A percentile compares a stretch with the other conserved stretches of the same genome.
phyloP scores from a whole-genome alignment of 2,888 invertebrate genomes.

The Neocrepidodera transversa region DNA sequence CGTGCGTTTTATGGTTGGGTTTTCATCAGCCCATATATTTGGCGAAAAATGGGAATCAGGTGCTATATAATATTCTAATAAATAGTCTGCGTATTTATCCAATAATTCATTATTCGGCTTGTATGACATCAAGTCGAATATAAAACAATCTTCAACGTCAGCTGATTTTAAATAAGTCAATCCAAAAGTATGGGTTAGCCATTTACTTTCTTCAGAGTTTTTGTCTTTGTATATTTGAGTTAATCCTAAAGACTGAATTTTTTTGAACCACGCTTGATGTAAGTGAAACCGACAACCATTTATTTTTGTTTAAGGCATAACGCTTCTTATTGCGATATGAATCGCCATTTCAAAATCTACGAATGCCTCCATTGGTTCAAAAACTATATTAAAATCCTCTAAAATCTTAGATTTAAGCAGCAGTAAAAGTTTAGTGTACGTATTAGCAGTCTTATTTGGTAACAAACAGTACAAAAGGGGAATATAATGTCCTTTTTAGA shows the following conservation, averaged over 20 bases:
- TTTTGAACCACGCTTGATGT: conserved; percentile 27
- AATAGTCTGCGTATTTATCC: not conserved
- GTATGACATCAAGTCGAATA: conserved; percentile 20
- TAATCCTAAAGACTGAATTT: conserved; percentile 20
- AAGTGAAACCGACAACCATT: conserved; percentile 27
- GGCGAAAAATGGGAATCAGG: too few relatives aligned
- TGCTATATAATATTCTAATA: too few relatives aligned
- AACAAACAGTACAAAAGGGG: not conserved
- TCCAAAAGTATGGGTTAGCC: conserved; percentile 24
- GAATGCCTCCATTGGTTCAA: not conserved
- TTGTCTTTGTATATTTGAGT: conserved; percentile 9
- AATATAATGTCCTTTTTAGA: not conserved
- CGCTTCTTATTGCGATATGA: not conserved
- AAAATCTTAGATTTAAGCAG: not conserved
- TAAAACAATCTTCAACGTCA: conserved; percentile 27
- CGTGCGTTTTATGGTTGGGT: too few relatives aligned
- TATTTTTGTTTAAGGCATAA: not conserved
- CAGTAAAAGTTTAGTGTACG: not conserved
- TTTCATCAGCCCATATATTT: too few relatives aligned
- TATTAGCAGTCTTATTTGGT: not conserved
- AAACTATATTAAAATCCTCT: not conserved
- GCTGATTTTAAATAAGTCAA: conserved; percentile 16
- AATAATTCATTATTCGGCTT: not conserved
- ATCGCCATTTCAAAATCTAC: conserved; percentile 1
- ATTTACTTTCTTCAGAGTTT: conserved; percentile 21